These are phyloP conservation scores for Prosopocoilus inquinatus DNA, from an alignment of 2,888 invertebrate species.

Conservation along the genomic window DNA sequence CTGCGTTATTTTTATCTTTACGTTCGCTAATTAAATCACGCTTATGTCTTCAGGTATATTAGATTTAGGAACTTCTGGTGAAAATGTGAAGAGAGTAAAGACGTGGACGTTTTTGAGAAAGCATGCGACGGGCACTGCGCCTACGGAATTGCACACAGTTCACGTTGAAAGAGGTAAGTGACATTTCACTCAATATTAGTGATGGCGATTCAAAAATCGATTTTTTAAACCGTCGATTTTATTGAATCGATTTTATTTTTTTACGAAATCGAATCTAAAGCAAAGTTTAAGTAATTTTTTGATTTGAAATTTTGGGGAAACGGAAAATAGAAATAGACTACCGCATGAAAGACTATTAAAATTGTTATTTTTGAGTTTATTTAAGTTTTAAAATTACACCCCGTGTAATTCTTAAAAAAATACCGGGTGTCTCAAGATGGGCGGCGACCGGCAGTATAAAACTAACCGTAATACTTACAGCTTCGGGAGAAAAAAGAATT, in stretches of 20 bases:
- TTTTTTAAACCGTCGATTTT: neutral
- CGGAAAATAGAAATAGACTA: too few species aligned
- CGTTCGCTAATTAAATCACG: neutral
- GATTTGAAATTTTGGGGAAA: too few species aligned
- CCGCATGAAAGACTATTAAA: too few species aligned
- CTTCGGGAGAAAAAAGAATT: too few species aligned
- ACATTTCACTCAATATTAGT: neutral
- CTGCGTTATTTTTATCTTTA: neutral
- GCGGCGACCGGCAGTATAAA: too few species aligned
- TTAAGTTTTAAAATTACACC: too few species aligned
- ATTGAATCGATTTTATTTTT: neutral
- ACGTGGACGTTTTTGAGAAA: conserved; percentile 80
- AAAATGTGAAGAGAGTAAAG: conserved; percentile 85
- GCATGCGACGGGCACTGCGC: conserved; percentile 89
- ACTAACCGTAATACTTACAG: too few species aligned
- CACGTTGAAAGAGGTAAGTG: conserved; percentile 77
- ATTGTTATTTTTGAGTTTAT: too few species aligned
- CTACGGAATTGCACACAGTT: conserved; percentile 90
- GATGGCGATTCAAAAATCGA: neutral
- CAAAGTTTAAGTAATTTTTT: too few species aligned
- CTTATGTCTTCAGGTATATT: conserved; percentile 36
- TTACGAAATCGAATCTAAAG: too few species aligned
- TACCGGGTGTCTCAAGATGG: too few species aligned
- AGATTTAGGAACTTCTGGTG: conserved; percentile 92
- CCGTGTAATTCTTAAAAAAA: neutral